Evolutionary conservation across 2,888 invertebrate genomes (phyloP).

Genomic region (Hydraecia micacea): DNA sequence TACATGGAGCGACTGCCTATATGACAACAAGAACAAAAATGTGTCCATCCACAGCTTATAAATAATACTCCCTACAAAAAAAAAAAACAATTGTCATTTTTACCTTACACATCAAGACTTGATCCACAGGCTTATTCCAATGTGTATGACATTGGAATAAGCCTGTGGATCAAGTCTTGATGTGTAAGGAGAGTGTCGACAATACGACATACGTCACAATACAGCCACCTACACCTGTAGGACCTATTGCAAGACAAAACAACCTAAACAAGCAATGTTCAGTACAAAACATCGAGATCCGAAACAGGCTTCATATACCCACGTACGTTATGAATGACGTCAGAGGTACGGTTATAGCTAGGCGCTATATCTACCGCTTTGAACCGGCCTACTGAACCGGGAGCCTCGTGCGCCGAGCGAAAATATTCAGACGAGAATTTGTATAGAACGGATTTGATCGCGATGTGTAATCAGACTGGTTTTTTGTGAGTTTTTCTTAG

Average conservation of each 20-base stretch:
- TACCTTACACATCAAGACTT: no score
- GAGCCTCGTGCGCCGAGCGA: slow-evolving; percentile 70
- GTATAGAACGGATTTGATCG: slow-evolving; percentile 56
- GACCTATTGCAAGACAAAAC: slow-evolving; percentile 15
- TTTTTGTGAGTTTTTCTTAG: slow-evolving; percentile 1
- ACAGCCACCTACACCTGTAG: background rate
- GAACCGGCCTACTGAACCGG: slow-evolving; percentile 77
- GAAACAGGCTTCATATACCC: slow-evolving; percentile 26
- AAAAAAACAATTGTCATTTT: no score
- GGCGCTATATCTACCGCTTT: slow-evolving; percentile 73
- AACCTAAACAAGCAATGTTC: slow-evolving; percentile 23
- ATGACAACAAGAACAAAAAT: background rate
- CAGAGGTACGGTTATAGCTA: slow-evolving; percentile 71
- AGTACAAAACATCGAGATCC: slow-evolving; percentile 45
- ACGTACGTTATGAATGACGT: slow-evolving; percentile 66
- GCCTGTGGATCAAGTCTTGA: no score
- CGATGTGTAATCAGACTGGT: slow-evolving; percentile 55
- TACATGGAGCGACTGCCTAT: background rate
- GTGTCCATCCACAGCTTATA: background rate
- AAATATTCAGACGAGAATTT: slow-evolving; percentile 68
- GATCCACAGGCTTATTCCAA: background rate
- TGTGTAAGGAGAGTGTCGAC: background rate
- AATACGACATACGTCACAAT: background rate
- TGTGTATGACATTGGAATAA: background rate
- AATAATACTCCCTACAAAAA: background rate